Conservation (phyloP, 2,888 invertebrate species). For the Cephonodes hylas region DNA sequence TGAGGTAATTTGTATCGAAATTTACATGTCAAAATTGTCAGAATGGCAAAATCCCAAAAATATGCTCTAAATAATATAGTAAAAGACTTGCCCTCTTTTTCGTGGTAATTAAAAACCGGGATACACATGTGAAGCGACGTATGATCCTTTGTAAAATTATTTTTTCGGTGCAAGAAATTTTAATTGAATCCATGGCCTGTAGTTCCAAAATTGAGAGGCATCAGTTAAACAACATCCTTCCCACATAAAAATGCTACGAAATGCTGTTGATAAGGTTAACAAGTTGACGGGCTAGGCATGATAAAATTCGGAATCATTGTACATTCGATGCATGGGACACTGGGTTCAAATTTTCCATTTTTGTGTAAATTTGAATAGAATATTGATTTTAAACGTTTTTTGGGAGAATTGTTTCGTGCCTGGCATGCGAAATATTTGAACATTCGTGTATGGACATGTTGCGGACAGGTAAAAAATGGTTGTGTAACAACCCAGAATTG, state of each 20-base stretch:
- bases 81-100: too few relatives aligned
- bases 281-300: constrained; percentile 15
- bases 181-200: too few relatives aligned
- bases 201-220: too few relatives aligned
- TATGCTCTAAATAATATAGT: too few relatives aligned
- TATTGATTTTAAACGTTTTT: constrained; percentile 37
- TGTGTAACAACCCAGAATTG: background rate
- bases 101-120: too few relatives aligned
- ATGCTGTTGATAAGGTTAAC: constrained; percentile 16
- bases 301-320: constrained; percentile 35
- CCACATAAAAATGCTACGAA: constrained; percentile 20
- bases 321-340: constrained; percentile 35
- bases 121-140: too few relatives aligned
- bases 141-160: too few relatives aligned
- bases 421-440: constrained; percentile 22
- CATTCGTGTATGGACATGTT: constrained; percentile 6
- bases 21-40: too few relatives aligned
- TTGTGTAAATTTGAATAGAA: constrained; percentile 40
- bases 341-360: constrained; percentile 38
- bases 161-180: too few relatives aligned
- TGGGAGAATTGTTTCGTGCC: constrained; percentile 23
- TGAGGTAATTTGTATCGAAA: too few relatives aligned
- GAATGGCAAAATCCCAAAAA: too few relatives aligned
- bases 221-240: too few relatives aligned
- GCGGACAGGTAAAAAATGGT: constrained; percentile 30